Evolutionary conservation across 1,140 invertebrate species (phyloP).

Genomic region (Zaprionus camerounensis): DNA sequence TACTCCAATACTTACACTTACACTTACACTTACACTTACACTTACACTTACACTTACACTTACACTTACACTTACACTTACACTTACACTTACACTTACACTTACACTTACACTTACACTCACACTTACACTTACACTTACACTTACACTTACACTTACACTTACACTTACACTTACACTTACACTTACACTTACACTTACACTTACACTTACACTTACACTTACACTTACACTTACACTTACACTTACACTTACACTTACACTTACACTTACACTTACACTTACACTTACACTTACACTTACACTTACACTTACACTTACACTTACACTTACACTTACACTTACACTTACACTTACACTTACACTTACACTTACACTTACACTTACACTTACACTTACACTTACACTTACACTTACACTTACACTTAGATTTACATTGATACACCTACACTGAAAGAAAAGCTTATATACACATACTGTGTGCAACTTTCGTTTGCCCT

Average conservation of each 20-base stretch:
- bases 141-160: not conserved
- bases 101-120: not conserved
- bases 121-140: not conserved
- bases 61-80: not conserved
- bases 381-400: not conserved
- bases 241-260: not conserved
- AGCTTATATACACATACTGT: slow-evolving; percentile 3
- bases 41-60: slow-evolving; percentile 5
- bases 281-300: not conserved
- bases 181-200: not conserved
- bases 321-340: not conserved
- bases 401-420: not conserved
- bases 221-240: not conserved
- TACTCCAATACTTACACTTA: not conserved
- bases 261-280: not conserved
- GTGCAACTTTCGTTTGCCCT: slow-evolving; percentile 70
- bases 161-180: not conserved
- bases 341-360: not conserved
- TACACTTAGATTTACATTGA: not conserved
- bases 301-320: not conserved
- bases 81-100: not conserved
- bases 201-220: not conserved
- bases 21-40: not conserved
- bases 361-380: not conserved
- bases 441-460: slow-evolving; percentile 9